Evolutionary conservation across 2,888 invertebrate species (phyloP), one percentile per base, ranked within the genome.

Genomic region (Operophtera brumata): DNA sequence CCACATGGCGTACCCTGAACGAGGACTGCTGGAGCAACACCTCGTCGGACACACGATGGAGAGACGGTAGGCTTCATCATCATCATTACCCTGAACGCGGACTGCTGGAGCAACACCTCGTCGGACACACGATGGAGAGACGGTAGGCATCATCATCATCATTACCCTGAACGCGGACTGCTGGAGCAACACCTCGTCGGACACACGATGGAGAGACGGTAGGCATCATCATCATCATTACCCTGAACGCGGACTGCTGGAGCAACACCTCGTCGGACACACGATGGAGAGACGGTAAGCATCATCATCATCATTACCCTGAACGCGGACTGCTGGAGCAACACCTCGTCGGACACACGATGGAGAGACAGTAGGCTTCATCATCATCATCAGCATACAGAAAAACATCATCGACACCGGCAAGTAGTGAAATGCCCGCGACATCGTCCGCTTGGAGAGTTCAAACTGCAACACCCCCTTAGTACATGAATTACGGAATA

Each of bases 1-100:
- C 75, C 95, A 96, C 79, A 96, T 96, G 96, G 96, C 96, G 34
- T 96, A 96, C 77, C 96, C 96, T 2, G 96, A 96, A 78, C 94
- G 96, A 57, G 95, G 94, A 59, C 84, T 96, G 41, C 84, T 96
- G 52, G 96, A 96, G 69, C 96, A 96, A 71, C 96, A 96, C 82
- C 90, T 96, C n/a, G 91, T 96, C 12, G 96, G 96, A 8, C 96
- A 96, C 79, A 96, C 96, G 4, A 92, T 96, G 77, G 96, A 96
- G 73, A 91, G 96, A 64, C 92, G 94, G 91, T 88, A 11, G 26
- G 47, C 3, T 8, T 13, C 14, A 8, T 35, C 11, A n/a, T n/a
- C n/a, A n/a, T n/a, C n/a, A n/a, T n/a, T 96, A 96, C 77, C 96
- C 96, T 2, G 96, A 96, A 78, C 94, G 96, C 57, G 95, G 94